These are phyloP conservation scores for Drosophila dunni DNA, from an alignment of 1,140 invertebrate genomes.

Conservation along the genomic window DNA sequence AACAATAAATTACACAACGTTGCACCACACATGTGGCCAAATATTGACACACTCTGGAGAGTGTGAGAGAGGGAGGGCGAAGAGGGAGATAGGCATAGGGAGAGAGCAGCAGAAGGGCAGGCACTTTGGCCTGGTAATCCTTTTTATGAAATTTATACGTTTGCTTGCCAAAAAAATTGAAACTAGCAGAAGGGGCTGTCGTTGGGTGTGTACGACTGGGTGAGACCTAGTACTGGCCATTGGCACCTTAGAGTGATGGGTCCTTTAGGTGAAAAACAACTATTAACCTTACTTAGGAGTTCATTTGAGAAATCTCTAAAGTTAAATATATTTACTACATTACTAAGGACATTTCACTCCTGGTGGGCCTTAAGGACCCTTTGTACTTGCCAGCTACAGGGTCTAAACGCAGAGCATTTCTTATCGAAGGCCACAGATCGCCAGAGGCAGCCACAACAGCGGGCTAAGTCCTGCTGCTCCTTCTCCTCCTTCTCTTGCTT, in stretches of 20 bases:
- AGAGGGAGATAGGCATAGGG: slow-evolving; percentile 10
- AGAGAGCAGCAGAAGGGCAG: slow-evolving; percentile 17
- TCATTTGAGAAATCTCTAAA: too few species aligned
- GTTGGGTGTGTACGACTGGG: too few species aligned
- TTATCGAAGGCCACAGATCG: slow-evolving; percentile 73
- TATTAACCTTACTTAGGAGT: too few species aligned
- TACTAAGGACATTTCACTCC: too few species aligned
- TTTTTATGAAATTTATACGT: slow-evolving; percentile 78
- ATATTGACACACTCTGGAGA: slow-evolving; percentile 54
- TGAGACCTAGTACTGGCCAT: too few species aligned
- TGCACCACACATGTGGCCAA: slow-evolving; percentile 57
- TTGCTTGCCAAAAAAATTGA: slow-evolving; percentile 10
- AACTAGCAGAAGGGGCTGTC: too few species aligned
- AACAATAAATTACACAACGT: slow-evolving; percentile 65
- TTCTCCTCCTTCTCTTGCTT: not conserved
- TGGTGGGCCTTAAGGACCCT: too few species aligned
- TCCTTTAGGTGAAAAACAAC: too few species aligned
- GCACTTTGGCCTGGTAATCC: slow-evolving; percentile 62
- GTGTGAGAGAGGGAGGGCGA: slow-evolving; percentile 20
- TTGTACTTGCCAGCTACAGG: too few species aligned
- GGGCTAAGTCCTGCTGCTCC: slow-evolving; percentile 45
- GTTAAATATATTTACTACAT: too few species aligned
- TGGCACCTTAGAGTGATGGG: too few species aligned
- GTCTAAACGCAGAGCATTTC: slow-evolving; percentile 3
- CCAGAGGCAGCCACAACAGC: slow-evolving; percentile 31